Evolutionary conservation across 1,140 invertebrate species (phyloP).

Genomic region (Bombyx mandarina): DNA sequence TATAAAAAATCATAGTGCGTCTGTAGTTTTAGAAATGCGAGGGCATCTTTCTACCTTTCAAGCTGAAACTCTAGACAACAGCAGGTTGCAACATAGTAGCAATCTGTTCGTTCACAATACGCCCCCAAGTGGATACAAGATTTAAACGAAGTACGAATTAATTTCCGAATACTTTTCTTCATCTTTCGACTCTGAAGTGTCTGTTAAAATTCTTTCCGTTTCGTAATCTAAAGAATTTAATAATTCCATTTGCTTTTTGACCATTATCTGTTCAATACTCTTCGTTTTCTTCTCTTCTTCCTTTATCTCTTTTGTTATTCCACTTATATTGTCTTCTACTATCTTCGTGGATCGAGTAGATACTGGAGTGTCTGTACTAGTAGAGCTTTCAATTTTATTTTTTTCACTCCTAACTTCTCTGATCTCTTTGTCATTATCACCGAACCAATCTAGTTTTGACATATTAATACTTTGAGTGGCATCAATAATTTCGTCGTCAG

Average conservation of each 20-base stretch:
- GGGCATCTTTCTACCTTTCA: background rate
- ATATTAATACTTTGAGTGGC: background rate
- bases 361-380: constrained; percentile 8
- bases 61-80: background rate
- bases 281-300: constrained; percentile 13
- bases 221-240: constrained; percentile 41
- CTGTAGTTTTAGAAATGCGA: background rate
- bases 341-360: constrained; percentile 3
- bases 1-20: too few species aligned
- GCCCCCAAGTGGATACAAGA: constrained; percentile 10
- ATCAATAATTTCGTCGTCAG: background rate
- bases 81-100: constrained; percentile 6
- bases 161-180: too few species aligned
- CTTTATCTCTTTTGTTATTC: constrained; percentile 26
- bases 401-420: constrained; percentile 8
- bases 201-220: constrained; percentile 20
- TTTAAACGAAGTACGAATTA: too few species aligned
- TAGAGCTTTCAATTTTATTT: background rate
- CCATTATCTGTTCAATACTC: constrained; percentile 20
- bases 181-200: constrained; percentile 30
- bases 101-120: constrained; percentile 14
- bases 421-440: constrained; percentile 25
- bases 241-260: constrained; percentile 31
- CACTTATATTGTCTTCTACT: constrained; percentile 22
- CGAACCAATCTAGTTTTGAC: constrained; percentile 32